phyloP scores from a whole-genome alignment of 2,797 vertebrate genomes.

The Mormyrus hasselquistii region DNA sequence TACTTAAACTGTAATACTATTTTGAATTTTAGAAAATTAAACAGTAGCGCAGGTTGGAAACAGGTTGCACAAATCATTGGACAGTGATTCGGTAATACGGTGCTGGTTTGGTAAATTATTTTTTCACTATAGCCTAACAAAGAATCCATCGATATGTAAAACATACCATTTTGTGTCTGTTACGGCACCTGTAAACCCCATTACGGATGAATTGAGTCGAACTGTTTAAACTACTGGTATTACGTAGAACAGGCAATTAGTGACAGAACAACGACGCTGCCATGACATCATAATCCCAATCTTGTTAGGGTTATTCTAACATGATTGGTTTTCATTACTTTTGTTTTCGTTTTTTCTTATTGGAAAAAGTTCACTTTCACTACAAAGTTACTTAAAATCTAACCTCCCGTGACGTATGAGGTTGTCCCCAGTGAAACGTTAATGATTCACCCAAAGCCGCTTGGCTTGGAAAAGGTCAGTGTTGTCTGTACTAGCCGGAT shows the following conservation, averaged over 20 bases:
- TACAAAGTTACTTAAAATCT: background rate
- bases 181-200: background rate
- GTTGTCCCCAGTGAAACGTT: background rate
- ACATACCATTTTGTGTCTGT: background rate
- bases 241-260: background rate
- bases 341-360: background rate
- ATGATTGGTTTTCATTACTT: background rate
- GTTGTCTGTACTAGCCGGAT: background rate
- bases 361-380: background rate
- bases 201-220: background rate
- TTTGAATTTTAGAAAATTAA: background rate
- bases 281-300: background rate
- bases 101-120: background rate
- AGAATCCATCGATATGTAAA: background rate
- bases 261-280: background rate
- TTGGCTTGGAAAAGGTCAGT: constrained; percentile 18
- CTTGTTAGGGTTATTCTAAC: background rate
- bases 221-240: background rate
- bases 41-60: background rate
- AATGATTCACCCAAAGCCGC: constrained; percentile 2
- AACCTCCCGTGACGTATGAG: background rate
- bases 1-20: background rate
- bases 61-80: background rate
- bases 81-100: background rate
- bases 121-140: background rate